Percentiles rank a stretch among this genome's conserved stretches.
These are phyloP conservation scores for Nicator chloris DNA, from an alignment of 2,113 vertebrate genomes.

Conservation along the genomic window DNA sequence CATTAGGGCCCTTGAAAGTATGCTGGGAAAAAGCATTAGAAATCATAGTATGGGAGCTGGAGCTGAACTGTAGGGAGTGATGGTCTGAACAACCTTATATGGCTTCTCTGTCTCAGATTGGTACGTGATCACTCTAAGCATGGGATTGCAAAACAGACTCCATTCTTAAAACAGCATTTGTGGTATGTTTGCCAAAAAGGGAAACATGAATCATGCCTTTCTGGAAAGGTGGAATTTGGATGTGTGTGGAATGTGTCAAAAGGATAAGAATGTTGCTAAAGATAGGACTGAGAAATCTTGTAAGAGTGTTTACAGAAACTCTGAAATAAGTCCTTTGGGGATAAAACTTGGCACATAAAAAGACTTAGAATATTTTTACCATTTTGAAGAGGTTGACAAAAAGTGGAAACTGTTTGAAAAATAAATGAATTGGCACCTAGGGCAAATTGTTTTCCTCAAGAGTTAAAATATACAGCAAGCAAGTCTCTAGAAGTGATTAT, in stretches of 20 bases:
- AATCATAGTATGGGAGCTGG: not conserved
- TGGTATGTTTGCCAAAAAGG: not conserved
- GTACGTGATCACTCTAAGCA: not conserved
- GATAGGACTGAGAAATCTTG: not conserved
- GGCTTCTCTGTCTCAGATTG: not conserved
- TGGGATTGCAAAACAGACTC: not conserved
- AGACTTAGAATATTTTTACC: not conserved
- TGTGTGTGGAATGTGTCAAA: not conserved
- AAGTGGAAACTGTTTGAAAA: not conserved
- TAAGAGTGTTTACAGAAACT: not conserved
- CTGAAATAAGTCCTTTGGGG: not conserved
- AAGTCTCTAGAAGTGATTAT: not conserved
- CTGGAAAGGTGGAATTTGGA: slow-evolving; percentile 27
- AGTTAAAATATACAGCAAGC: not conserved
- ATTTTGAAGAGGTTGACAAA: not conserved
- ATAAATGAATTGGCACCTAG: not conserved
- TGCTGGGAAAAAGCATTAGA: not conserved
- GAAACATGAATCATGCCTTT: slow-evolving; percentile 2
- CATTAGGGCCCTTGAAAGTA: not conserved
- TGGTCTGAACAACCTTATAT: slow-evolving; percentile 2
- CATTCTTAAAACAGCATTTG: slow-evolving; percentile 23
- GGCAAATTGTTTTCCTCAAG: not conserved
- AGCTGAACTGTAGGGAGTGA: not conserved
- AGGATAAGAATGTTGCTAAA: slow-evolving; percentile 23
- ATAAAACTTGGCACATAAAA: not conserved